phyloP scores from a whole-genome alignment of 2,888 invertebrate species.

The Drosophila merina region DNA sequence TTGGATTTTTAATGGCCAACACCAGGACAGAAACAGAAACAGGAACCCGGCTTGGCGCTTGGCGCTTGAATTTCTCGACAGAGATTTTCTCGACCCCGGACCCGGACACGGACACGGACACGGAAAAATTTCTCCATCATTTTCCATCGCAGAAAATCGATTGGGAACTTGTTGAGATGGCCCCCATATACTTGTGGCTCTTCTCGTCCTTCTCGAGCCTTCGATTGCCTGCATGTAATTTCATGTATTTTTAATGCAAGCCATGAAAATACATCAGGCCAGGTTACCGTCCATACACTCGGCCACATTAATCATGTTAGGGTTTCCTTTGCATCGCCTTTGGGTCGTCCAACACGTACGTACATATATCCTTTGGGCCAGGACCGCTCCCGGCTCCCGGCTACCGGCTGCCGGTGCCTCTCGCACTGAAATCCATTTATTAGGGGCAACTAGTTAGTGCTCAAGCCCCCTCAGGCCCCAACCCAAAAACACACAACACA shows the following conservation, averaged over 20 bases:
- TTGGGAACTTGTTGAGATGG: conserved; percentile 51
- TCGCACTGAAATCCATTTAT: conserved; percentile 53
- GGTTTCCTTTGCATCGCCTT: conserved; percentile 41
- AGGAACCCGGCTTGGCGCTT: conserved; percentile 30
- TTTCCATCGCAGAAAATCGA: conserved; percentile 55
- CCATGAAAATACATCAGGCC: conserved; percentile 54
- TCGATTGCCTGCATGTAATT: conserved; percentile 57
- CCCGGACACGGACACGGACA: not conserved
- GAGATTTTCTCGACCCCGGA: conserved; percentile 21
- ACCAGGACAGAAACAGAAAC: conserved; percentile 11
- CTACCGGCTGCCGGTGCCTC: too few relatives aligned
- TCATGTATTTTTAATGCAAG: conserved; percentile 69
- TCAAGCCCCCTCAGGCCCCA: conserved; percentile 1
- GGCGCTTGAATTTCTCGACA: conserved; percentile 53
- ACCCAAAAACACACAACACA: conserved; percentile 19
- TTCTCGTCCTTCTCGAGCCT: not conserved
- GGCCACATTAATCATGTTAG: conserved; percentile 67
- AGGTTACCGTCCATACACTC: conserved; percentile 22
- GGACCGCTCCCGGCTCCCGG: not conserved
- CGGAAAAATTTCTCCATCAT: conserved; percentile 38
- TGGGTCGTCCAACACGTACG: conserved; percentile 21
- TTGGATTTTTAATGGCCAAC: conserved; percentile 63
- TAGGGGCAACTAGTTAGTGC: conserved; percentile 56
- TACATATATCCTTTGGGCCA: conserved; percentile 30
- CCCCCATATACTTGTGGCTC: conserved; percentile 3